Percentiles rank a stretch among this genome's conserved stretches.
phyloP scores from a whole-genome alignment of 2,797 vertebrate genomes.

The Tiaroga cobitis region DNA sequence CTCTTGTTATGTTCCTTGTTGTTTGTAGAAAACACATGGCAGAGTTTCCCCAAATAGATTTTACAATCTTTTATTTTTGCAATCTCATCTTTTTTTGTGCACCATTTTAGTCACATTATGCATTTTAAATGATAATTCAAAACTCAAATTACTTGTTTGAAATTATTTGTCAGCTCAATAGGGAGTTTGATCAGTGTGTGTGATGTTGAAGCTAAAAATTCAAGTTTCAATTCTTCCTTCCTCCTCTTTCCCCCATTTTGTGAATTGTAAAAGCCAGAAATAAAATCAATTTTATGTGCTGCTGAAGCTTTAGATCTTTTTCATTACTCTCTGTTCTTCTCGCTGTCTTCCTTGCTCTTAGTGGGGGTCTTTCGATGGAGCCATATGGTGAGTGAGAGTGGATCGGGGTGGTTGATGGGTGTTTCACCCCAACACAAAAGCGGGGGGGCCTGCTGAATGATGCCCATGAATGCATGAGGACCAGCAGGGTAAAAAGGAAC shows the following conservation, averaged over 20 bases:
- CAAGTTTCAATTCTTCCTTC: background rate
- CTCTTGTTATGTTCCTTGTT: background rate
- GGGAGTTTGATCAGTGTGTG: conserved; percentile 4
- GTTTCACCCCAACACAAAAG: conserved; percentile 49
- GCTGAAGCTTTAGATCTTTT: conserved; percentile 37
- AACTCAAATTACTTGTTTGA: background rate
- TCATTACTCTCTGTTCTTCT: conserved; percentile 40
- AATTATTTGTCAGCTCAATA: background rate
- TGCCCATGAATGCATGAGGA: conserved; percentile 61
- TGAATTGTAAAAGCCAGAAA: conserved; percentile 70
- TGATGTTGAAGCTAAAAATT: background rate
- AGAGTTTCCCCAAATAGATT: background rate
- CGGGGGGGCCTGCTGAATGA: conserved; percentile 38
- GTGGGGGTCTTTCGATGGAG: conserved; percentile 40
- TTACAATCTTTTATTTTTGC: background rate
- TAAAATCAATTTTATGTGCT: conserved; percentile 81
- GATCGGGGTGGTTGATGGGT: conserved; percentile 37
- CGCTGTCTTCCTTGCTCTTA: conserved; percentile 36
- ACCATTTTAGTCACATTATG: background rate
- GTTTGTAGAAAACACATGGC: background rate
- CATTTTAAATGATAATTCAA: conserved; percentile 10
- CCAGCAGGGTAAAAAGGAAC: conserved; percentile 50
- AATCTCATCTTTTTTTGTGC: background rate
- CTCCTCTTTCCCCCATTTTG: conserved; percentile 25
- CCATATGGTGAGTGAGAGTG: conserved; percentile 61